A percentile compares a stretch with the other conserved stretches of the same genome.
phyloP scores from a whole-genome alignment of 2,888 invertebrate species.

The Lepidochrysops patricia region DNA sequence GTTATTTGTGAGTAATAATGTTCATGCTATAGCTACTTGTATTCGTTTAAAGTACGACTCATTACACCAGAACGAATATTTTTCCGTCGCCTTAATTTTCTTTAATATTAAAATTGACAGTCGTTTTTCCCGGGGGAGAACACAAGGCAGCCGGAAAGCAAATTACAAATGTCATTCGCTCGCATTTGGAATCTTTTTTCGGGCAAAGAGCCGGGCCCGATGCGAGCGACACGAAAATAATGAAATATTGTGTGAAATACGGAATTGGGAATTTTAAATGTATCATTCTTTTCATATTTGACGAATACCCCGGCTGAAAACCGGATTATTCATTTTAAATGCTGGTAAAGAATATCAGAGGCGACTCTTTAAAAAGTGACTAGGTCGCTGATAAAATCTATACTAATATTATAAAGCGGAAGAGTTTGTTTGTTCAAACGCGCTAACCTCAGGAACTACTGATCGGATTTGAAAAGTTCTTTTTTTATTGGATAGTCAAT shows the following conservation, averaged over 20 bases:
- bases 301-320: not conserved
- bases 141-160: not conserved
- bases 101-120: slow-evolving; percentile 3
- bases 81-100: not conserved
- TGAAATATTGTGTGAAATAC: not conserved
- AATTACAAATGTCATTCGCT: slow-evolving; percentile 3
- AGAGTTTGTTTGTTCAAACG: too few relatives aligned
- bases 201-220: not conserved
- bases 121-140: not conserved
- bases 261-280: not conserved
- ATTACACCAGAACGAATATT: not conserved
- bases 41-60: too few relatives aligned
- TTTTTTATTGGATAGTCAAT: too few relatives aligned
- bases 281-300: slow-evolving; percentile 1
- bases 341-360: not conserved
- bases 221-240: not conserved
- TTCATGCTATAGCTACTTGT: too few relatives aligned
- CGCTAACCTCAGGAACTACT: too few relatives aligned
- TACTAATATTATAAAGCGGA: too few relatives aligned
- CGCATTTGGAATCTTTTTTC: slow-evolving; percentile 3
- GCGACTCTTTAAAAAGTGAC: too few relatives aligned
- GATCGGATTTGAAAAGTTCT: too few relatives aligned
- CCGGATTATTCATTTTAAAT: not conserved
- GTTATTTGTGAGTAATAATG: too few relatives aligned
- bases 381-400: too few relatives aligned